phyloP scores from a whole-genome alignment of 2,113 vertebrate species.

The Dasypus novemcinctus region DNA sequence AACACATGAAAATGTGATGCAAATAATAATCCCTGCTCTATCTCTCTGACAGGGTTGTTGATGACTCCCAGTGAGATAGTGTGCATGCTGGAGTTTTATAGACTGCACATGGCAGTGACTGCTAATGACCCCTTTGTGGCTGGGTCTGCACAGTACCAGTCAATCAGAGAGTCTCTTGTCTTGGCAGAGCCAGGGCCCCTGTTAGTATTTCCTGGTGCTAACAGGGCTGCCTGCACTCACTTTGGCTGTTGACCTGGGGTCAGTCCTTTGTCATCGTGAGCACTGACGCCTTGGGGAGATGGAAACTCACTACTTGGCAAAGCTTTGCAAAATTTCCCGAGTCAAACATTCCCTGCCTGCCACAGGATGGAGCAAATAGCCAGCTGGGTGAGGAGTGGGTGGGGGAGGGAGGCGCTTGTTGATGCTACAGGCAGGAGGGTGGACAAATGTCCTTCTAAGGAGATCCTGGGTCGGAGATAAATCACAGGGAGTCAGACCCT shows the following conservation, averaged over 20 bases:
- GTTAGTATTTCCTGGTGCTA: slow-evolving; percentile 5
- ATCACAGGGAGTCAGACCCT: slow-evolving; percentile 62
- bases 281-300: slow-evolving; percentile 68
- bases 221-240: background rate
- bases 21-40: background rate
- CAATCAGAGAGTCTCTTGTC: background rate
- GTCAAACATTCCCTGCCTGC: slow-evolving; percentile 71
- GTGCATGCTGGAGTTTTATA: background rate
- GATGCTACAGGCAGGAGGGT: slow-evolving; percentile 70
- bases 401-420: slow-evolving; percentile 30
- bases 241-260: slow-evolving; percentile 53
- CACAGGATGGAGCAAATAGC: slow-evolving; percentile 66
- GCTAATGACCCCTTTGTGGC: background rate
- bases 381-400: background rate
- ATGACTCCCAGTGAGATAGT: background rate
- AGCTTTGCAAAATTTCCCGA: slow-evolving; percentile 76
- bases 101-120: background rate
- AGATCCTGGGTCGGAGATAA: slow-evolving; percentile 66
- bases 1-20: background rate
- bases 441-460: slow-evolving; percentile 73
- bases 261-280: slow-evolving; percentile 81
- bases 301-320: slow-evolving; percentile 75
- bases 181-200: background rate
- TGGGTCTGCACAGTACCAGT: background rate
- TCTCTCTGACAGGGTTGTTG: background rate